A percentile compares a stretch with the other conserved stretches of the same genome.
These are phyloP conservation scores for Euwallacea fornicatus DNA, from an alignment of 1,140 invertebrate species.

Conservation along the genomic window DNA sequence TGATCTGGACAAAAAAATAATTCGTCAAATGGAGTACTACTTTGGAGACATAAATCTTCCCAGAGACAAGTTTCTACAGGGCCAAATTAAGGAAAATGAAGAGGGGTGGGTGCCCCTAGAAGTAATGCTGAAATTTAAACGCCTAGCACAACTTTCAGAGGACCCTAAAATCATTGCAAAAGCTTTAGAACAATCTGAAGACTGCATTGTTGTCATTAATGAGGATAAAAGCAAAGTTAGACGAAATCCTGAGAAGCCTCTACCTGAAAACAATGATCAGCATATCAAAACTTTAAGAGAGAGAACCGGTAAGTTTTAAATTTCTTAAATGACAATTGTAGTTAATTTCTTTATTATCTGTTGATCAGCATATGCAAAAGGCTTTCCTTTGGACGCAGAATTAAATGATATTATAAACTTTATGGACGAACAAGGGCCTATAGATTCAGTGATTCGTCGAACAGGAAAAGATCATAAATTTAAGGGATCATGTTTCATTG, in stretches of 20 bases:
- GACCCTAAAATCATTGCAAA: constrained; percentile 72
- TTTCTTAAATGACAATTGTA: background rate
- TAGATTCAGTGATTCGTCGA: constrained; percentile 78
- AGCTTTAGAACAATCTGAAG: constrained; percentile 75
- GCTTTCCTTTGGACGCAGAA: constrained; percentile 73
- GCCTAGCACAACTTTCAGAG: constrained; percentile 72
- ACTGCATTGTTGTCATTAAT: constrained; percentile 74
- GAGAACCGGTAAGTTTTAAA: constrained; percentile 59
- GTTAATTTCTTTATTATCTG: too few species aligned
- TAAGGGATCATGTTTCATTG: constrained; percentile 88
- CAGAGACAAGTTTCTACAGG: constrained; percentile 85
- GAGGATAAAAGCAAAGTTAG: constrained; percentile 83
- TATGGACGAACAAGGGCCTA: constrained; percentile 69
- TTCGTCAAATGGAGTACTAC: constrained; percentile 68
- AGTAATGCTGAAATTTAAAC: constrained; percentile 85
- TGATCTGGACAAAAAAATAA: constrained; percentile 61
- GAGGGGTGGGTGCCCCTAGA: constrained; percentile 89
- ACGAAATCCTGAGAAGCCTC: constrained; percentile 70
- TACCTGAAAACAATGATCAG: constrained; percentile 85
- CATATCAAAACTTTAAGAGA: constrained; percentile 74
- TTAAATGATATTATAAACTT: constrained; percentile 76
- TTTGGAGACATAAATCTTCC: constrained; percentile 85
- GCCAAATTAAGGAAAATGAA: constrained; percentile 79
- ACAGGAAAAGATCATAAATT: constrained; percentile 66
- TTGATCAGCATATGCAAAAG: constrained; percentile 77